Base-by-base conservation (phyloP, 2,113 vertebrate genomes). In the Cynoglossus semilaevis region DNA sequence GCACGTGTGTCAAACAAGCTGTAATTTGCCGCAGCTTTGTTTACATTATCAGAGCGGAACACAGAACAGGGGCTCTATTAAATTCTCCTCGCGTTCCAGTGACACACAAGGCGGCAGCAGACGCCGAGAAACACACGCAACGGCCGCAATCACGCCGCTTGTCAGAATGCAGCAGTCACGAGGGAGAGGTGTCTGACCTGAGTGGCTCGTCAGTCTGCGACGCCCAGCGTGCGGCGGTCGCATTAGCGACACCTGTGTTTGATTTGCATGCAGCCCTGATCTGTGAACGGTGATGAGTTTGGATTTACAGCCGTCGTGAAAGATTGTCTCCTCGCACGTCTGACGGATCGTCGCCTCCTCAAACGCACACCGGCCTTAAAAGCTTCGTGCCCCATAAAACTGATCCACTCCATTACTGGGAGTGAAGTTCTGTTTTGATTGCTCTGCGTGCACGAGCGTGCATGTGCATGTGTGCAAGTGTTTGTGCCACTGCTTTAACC, bases 241-340 rank as follows among this genome's bases (percentile, higher is more conserved):
- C n/a, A n/a, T n/a, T n/a, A n/a, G n/a, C 65, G 70, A 79, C 89
- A 90, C 89, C 84, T 90, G 84, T 67, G 67, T 81, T 52, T 82
- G 76, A 89, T 90, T 89, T 90, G 62, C 67, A 65, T 58, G 66
- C 10, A 38, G 9, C 87, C 72, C 61, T 66, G 81, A 59, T 75
- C 51, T 43, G 58, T 69, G 73, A 81, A 83, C 56, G 43, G 71
- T 87, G 84, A 89, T 83, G 87, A 79, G 83, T 78, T 75, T 67
- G 85, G 88, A 90, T 91, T 91, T 90, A 90, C 77, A 59, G 78
- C 47, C 63, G 76, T 40, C 74, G 84, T 74, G 76, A 83, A 74
- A 80, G 72, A 67, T 63, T 62, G 73, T 70, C 74, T 79, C 71
- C 53, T 64, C 40, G 57, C 73, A 67, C 78, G 59, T 69, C 67